Percentiles rank a stretch among this genome's conserved stretches.
These are phyloP conservation scores for Brenthis daphne DNA, from an alignment of 2,888 invertebrate species.

Conservation along the genomic window DNA sequence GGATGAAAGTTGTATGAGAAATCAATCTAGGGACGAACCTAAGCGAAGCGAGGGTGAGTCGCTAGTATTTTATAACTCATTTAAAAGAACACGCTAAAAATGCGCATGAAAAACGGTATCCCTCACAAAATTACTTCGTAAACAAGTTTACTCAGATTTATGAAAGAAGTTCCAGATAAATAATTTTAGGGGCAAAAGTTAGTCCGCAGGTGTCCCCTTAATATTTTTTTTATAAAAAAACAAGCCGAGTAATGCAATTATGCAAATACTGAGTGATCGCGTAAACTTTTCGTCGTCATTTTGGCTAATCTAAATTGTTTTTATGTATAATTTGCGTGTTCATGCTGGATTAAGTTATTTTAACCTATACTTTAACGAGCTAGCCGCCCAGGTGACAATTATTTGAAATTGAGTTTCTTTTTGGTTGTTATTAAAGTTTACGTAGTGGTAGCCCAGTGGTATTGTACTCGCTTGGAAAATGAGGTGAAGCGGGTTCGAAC, in stretches of 20 bases:
- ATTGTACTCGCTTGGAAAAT: not conserved
- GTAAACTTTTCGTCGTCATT: constrained; percentile 34
- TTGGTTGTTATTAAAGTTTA: constrained; percentile 9
- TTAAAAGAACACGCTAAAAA: constrained; percentile 42
- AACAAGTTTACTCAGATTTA: constrained; percentile 80
- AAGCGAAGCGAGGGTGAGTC: too few relatives aligned
- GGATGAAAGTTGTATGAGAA: too few relatives aligned
- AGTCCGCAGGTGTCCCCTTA: constrained; percentile 75
- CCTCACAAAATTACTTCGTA: constrained; percentile 73
- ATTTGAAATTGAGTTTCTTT: constrained; percentile 10
- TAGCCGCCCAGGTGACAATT: constrained; percentile 12
- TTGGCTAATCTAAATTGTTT: constrained; percentile 31
- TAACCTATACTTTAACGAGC: constrained; percentile 3
- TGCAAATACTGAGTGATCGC: constrained; percentile 64
- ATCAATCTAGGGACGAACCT: too few relatives aligned
- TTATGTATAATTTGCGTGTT: constrained; percentile 20
- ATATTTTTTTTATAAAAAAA: constrained; percentile 67
- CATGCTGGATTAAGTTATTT: constrained; percentile 16
- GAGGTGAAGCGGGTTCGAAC: too few relatives aligned
- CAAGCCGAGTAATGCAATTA: constrained; percentile 70
- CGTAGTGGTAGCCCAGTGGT: not conserved
- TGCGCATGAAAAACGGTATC: constrained; percentile 54
- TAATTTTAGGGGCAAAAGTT: constrained; percentile 78
- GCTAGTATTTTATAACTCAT: constrained; percentile 15
- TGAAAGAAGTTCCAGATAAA: constrained; percentile 77